Base-by-base conservation (phyloP, 1,140 invertebrate species). In the Zaprionus ghesquierei region DNA sequence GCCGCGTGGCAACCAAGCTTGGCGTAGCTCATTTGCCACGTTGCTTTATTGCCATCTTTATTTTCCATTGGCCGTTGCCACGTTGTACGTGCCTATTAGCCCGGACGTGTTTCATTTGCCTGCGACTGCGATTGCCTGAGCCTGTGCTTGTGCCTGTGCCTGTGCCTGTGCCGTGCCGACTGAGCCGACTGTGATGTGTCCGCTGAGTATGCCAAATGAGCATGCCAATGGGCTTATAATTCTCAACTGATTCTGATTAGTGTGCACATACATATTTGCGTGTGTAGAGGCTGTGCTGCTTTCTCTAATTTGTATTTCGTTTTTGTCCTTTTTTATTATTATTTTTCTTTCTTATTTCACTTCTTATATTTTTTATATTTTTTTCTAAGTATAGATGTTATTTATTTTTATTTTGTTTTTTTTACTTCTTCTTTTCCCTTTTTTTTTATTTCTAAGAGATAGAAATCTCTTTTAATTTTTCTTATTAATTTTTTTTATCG, bases 21-120 rank as follows among this genome's bases (percentile, higher is more conserved):
- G 41, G 22, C 35, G 29, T 64, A 61, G 70, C 81, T 77, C 81
- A 85, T 84, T 84, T 84, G 80, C 80, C 81, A 80, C 64, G 69
- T 66, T 69, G 77, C 81, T 80, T 84, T 84, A 84, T 80, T 75
- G 73, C 69, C 77, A 68, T 75, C 73, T 71, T 72, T 75, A 75
- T 60, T 75, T 65, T 60, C 66, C 72, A 71, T 71, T 61, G 51
- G 66, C 44, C 58, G 70, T 75, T 77, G 79, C 53, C 72, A 61
- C 72, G 22, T 31, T 38, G 62, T 81, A 85, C 81, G 81, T 85
- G 81, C 79, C 81, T 87, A 85, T 85, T 85, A 85, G 78, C 78
- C 66, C 51, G 59, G 61, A 85, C 81, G 81, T 85, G 81, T 86
- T 77, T 64, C 78, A 86, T 81, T 86, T 74, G 79, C 74, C 41